phyloP scores from a whole-genome alignment of 2,113 vertebrate genomes.

The Dunckerocampus dactyliophorus region DNA sequence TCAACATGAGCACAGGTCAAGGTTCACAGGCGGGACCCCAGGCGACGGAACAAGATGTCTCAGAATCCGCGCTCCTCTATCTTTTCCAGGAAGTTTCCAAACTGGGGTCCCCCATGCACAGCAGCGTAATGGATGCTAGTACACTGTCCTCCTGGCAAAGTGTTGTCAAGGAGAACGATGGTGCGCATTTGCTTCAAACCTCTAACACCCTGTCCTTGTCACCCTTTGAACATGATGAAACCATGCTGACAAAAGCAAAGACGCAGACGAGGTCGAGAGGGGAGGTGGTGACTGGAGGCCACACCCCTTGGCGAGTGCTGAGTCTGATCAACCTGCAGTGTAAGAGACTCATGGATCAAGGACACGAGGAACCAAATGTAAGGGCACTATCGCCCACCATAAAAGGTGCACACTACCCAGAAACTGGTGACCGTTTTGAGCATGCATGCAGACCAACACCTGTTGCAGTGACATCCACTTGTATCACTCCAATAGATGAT shows the following conservation, averaged over 20 bases:
- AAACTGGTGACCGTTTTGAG: conserved; percentile 1
- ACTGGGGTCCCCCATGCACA: conserved; percentile 46
- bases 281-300: conserved; percentile 15
- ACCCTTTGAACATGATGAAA: conserved; percentile 3
- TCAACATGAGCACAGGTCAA: conserved; percentile 56
- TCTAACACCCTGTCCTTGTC: conserved; percentile 7
- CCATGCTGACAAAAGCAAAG: conserved; percentile 7
- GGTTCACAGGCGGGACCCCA: conserved; percentile 26
- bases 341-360: conserved; percentile 56
- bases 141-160: conserved; percentile 4
- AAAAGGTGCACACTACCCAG: not conserved
- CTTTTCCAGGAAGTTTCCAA: conserved; percentile 76
- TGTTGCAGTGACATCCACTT: not conserved
- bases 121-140: conserved; percentile 15
- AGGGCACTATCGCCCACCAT: not conserved
- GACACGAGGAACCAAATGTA: conserved; percentile 2
- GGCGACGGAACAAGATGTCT: conserved; percentile 34
- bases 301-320: conserved; percentile 67
- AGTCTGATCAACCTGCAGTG: conserved; percentile 76
- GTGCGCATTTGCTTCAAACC: not conserved
- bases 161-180: conserved; percentile 1
- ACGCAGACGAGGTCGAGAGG: conserved; percentile 2
- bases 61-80: conserved; percentile 62
- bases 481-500: not conserved
- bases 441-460: conserved; percentile 3